These are phyloP conservation scores for Poecilia wingei DNA, from an alignment of 2,797 vertebrate genomes.

Conservation along the genomic window DNA sequence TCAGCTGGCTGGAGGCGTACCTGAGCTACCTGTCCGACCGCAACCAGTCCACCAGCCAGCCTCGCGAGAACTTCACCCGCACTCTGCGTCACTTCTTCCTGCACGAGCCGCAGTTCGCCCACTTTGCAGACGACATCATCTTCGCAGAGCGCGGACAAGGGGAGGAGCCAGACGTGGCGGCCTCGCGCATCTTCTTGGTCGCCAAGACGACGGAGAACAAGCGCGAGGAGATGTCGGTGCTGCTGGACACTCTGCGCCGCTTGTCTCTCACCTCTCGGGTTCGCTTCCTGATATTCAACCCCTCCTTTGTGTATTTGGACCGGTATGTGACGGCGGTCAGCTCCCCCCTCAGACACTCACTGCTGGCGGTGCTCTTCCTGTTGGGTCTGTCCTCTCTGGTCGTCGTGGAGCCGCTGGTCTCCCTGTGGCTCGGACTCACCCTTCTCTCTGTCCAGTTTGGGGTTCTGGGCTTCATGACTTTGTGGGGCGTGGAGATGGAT, in stretches of 20 bases:
- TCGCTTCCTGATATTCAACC: constrained; percentile 98
- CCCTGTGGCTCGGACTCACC: constrained; percentile 94
- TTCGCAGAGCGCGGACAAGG: constrained; percentile 93
- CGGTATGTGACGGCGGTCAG: constrained; percentile 94
- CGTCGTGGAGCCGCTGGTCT: constrained; percentile 93
- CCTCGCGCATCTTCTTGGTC: constrained; percentile 95
- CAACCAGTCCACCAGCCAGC: constrained; percentile 91
- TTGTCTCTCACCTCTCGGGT: constrained; percentile 96
- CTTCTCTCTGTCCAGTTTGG: constrained; percentile 97
- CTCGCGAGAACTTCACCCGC: constrained; percentile 93
- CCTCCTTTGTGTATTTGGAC: constrained; percentile 98
- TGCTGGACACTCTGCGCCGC: constrained; percentile 94
- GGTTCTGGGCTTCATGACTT: constrained; percentile 97
- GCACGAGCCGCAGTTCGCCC: constrained; percentile 88
- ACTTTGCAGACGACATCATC: constrained; percentile 98
- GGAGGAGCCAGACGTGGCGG: constrained; percentile 91
- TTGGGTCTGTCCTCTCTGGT: constrained; percentile 96
- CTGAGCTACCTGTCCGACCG: constrained; percentile 93
- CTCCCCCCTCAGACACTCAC: constrained; percentile 95
- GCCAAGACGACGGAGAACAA: constrained; percentile 98
- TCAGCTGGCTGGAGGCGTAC: constrained; percentile 99
- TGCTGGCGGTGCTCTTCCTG: constrained; percentile 96
- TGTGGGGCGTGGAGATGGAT: constrained; percentile 97
- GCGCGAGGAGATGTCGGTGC: constrained; percentile 95
- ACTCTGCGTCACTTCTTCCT: constrained; percentile 92